phyloP scores from a whole-genome alignment of 1,140 invertebrate genomes.

The Pantala flavescens region DNA sequence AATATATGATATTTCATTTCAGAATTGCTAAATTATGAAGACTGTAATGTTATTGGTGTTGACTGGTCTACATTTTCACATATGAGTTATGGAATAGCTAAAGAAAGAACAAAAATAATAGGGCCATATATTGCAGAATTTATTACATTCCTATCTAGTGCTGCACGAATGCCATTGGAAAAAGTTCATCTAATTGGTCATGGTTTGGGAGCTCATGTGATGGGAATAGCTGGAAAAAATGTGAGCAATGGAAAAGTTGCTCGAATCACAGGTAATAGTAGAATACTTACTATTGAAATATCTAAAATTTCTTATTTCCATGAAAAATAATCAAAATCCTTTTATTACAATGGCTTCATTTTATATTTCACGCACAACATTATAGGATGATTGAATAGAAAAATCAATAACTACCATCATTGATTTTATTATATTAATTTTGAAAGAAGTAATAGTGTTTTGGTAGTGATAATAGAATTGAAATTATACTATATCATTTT shows the following conservation, averaged over 20 bases:
- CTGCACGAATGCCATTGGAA: slow-evolving; percentile 37
- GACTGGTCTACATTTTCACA: slow-evolving; percentile 38
- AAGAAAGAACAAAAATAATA: slow-evolving; percentile 49
- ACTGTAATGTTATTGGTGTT: slow-evolving; percentile 21
- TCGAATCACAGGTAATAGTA: not conserved
- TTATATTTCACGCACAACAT: too few relatives aligned
- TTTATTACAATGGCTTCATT: too few relatives aligned
- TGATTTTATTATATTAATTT: too few relatives aligned
- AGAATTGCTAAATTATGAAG: slow-evolving; percentile 28
- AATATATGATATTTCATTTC: too few relatives aligned
- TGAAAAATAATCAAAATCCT: too few relatives aligned
- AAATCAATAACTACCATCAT: too few relatives aligned
- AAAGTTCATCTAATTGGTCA: slow-evolving; percentile 53
- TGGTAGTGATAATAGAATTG: too few relatives aligned
- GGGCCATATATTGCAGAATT: slow-evolving; percentile 48
- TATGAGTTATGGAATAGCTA: slow-evolving; percentile 54
- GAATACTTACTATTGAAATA: too few relatives aligned
- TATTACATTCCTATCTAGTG: slow-evolving; percentile 43
- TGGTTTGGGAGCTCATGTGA: slow-evolving; percentile 41
- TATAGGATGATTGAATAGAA: too few relatives aligned
- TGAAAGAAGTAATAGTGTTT: too few relatives aligned
- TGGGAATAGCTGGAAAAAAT: slow-evolving; percentile 37
- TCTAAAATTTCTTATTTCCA: too few relatives aligned
- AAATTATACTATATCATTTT: too few relatives aligned
- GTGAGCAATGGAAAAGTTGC: slow-evolving; percentile 27